Base-by-base conservation (phyloP, 2,797 vertebrate species). In the Argentina silus region DNA sequence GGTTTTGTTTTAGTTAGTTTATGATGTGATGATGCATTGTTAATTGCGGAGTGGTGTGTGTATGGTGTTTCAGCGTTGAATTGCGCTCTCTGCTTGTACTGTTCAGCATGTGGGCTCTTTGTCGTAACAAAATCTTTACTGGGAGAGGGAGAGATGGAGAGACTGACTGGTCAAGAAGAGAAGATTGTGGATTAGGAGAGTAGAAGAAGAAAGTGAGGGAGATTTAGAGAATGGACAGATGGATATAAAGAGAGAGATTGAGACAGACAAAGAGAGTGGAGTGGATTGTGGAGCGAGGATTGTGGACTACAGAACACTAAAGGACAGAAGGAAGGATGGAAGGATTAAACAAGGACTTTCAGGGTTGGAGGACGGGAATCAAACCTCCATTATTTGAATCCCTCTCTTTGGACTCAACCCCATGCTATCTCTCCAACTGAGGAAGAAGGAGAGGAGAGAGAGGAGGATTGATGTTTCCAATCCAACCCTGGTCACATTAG, bases 31-130 rank as follows among this genome's bases (percentile, higher is more conserved):
- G 68, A 7, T 76, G 55, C 71, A 23, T 82, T 83, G 27, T 79
- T 61, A 55, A 71, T 84, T 67, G 74, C 75, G 65, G 68, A 79
- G 70, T 86, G 75, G 23, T 85, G 69, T 82, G 76, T 47, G 82
- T 87, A 78, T 12, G 7, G 61, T 60, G 65, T 83, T 76, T 78
- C 45, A 66, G 65, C 82, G 70, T 84, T 75, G 67, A 72, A 77
- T 73, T 77, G 59, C 59, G 64, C 76, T 75, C 76, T 75, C 78
- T 69, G 75, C 71, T 12, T 80, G 62, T 84, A 72, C 74, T 74
- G 72, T 83, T 60, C 75, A 56, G 59, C 74, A 73, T 59, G 61
- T 75, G 70, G 76, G 51, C 68, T 79, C 43, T 67, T 21, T 87
- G n/a, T 68, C 69, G 75, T 85, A 64, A 82, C 77, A 78, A 53